These are phyloP conservation scores for Arothron firmamentum DNA, from an alignment of 2,113 vertebrate genomes.

Conservation along the genomic window DNA sequence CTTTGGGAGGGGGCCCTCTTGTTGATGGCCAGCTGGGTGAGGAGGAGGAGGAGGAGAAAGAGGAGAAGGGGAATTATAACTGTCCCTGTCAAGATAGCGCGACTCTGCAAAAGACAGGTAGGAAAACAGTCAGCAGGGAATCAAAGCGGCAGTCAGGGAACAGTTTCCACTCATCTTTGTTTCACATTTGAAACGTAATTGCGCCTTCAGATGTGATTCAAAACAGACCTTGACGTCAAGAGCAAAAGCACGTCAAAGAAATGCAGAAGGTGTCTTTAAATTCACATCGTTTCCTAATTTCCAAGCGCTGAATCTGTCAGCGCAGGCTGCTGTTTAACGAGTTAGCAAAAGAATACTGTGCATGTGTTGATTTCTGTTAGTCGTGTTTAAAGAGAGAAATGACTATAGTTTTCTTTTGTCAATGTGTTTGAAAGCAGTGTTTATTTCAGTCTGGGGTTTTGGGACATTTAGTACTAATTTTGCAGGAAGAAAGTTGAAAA, in stretches of 20 bases:
- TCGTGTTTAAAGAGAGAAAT: too few relatives aligned
- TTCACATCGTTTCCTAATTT: slow-evolving; percentile 7
- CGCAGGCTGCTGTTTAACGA: too few relatives aligned
- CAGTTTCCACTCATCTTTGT: slow-evolving; percentile 55
- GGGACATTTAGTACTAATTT: slow-evolving; percentile 12
- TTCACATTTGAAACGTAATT: slow-evolving; percentile 59
- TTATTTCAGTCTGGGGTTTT: neutral
- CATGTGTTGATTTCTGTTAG: too few relatives aligned
- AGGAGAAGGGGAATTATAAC: slow-evolving; percentile 30
- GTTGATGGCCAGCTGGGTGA: too few relatives aligned
- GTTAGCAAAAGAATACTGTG: too few relatives aligned
- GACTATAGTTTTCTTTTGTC: too few relatives aligned
- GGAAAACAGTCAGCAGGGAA: slow-evolving; percentile 14
- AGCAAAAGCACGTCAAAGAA: slow-evolving; percentile 37
- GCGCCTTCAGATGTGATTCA: slow-evolving; percentile 40
- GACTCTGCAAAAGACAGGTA: slow-evolving; percentile 33
- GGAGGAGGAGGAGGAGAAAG: too few relatives aligned
- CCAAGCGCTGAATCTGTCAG: neutral
- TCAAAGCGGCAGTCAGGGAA: slow-evolving; percentile 37
- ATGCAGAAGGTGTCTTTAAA: slow-evolving; percentile 8
- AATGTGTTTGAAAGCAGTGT: too few relatives aligned
- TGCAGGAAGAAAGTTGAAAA: slow-evolving; percentile 6
- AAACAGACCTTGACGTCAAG: slow-evolving; percentile 55
- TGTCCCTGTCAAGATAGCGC: slow-evolving; percentile 31
- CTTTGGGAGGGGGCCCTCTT: too few relatives aligned